Evolutionary conservation across 2,888 invertebrate species (phyloP).

Genomic region (Agrochola circellaris): DNA sequence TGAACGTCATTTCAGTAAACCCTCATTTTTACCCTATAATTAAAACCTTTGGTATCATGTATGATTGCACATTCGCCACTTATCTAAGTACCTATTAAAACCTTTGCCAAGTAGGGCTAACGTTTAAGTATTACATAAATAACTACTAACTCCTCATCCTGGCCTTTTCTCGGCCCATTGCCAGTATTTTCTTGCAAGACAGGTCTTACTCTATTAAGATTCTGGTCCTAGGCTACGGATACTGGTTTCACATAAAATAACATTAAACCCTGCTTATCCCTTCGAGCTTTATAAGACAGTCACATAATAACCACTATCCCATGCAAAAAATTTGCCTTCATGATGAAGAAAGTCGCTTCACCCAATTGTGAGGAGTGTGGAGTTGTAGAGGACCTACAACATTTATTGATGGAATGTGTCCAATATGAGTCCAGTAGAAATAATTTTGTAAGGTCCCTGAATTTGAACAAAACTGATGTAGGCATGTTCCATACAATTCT

Average conservation of each 20-base stretch:
- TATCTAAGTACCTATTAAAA: conserved; percentile 5
- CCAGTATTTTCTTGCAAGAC: conserved; percentile 34
- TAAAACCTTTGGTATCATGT: background rate
- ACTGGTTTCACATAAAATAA: conserved; percentile 1
- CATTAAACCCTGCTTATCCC: background rate
- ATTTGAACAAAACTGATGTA: too few species aligned
- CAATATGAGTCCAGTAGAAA: too few species aligned
- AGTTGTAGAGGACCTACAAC: too few species aligned
- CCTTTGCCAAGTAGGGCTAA: conserved; percentile 31
- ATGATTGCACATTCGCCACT: conserved; percentile 13
- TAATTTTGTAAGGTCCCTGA: too few species aligned
- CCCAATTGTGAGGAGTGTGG: too few species aligned
- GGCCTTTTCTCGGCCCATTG: conserved; percentile 26
- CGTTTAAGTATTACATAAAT: conserved; percentile 15
- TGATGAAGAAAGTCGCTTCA: too few species aligned
- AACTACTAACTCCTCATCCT: conserved; percentile 9
- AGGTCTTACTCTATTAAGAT: background rate
- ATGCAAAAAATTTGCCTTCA: too few species aligned
- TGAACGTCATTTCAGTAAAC: too few species aligned
- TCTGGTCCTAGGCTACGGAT: conserved; percentile 1
- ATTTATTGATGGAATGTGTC: too few species aligned
- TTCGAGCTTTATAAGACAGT: background rate
- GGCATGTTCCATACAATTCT: too few species aligned
- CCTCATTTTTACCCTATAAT: background rate
- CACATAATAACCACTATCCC: too few species aligned